phyloP scores from a whole-genome alignment of 2,888 invertebrate species.

The Lithophane semibrunnea region DNA sequence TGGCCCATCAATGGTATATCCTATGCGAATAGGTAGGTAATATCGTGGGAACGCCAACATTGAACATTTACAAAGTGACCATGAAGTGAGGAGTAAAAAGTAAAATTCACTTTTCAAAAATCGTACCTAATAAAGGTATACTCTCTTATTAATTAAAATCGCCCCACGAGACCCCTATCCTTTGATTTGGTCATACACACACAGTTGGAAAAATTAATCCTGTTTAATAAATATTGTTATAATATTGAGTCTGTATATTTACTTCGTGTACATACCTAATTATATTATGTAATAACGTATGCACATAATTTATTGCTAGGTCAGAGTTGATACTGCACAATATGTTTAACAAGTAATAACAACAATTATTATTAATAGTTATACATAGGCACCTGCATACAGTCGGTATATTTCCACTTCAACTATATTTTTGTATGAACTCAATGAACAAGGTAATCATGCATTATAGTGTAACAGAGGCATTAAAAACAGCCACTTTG shows the following conservation, averaged over 20 bases:
- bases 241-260: not conserved
- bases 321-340: slow-evolving; percentile 44
- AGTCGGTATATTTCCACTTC: slow-evolving; percentile 34
- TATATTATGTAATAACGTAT: not conserved
- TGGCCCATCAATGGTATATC: not conserved
- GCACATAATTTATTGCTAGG: slow-evolving; percentile 34
- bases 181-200: not conserved
- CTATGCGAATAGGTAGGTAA: not conserved
- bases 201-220: not conserved
- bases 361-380: slow-evolving; percentile 15
- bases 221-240: not conserved
- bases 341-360: slow-evolving; percentile 35
- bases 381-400: not conserved
- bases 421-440: slow-evolving; percentile 3
- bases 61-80: not conserved
- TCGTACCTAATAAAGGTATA: not conserved
- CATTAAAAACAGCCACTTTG: too few relatives aligned
- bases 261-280: not conserved
- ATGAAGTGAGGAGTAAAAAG: not conserved
- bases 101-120: not conserved
- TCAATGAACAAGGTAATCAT: slow-evolving; percentile 7
- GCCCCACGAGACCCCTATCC: not conserved
- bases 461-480: not conserved
- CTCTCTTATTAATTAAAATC: not conserved
- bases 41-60: not conserved